Evolutionary conservation across 1,140 invertebrate genomes (phyloP).

Genomic region (Hypsibius dujardini): DNA sequence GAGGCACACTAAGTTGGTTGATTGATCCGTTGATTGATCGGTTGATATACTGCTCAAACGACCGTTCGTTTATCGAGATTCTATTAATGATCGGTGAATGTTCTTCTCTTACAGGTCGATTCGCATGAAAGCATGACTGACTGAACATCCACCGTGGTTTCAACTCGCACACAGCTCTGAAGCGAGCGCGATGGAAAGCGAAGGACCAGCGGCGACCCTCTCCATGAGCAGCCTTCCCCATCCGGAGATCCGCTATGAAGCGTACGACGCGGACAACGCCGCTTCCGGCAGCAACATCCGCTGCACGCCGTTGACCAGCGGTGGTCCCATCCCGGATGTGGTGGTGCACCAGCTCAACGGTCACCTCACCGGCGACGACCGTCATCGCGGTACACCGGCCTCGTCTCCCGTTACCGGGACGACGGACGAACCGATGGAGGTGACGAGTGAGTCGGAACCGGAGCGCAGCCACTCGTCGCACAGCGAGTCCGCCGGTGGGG

Average conservation of each 20-base stretch:
- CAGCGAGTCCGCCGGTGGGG: neutral
- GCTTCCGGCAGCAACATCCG: neutral
- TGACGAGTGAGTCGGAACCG: neutral
- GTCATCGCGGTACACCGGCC: neutral
- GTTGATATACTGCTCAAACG: no score
- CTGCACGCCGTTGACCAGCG: neutral
- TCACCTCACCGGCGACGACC: neutral
- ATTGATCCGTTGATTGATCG: no score
- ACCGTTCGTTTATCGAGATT: no score
- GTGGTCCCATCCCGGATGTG: neutral
- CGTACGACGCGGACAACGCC: neutral
- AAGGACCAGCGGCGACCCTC: neutral
- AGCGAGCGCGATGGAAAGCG: no score
- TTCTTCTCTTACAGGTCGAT: no score
- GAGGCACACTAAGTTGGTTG: no score
- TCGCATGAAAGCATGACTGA: no score
- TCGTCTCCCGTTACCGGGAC: neutral
- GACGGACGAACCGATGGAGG: neutral
- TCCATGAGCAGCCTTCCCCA: neutral
- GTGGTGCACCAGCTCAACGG: neutral
- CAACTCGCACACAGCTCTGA: no score
- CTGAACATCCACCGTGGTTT: no score
- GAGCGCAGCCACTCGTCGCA: neutral
- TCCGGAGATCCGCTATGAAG: neutral
- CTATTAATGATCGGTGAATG: no score